Percentiles rank a stretch among this genome's conserved stretches.
These are phyloP conservation scores for Lepidothrix coronata DNA, from an alignment of 2,113 vertebrate species.

Conservation along the genomic window DNA sequence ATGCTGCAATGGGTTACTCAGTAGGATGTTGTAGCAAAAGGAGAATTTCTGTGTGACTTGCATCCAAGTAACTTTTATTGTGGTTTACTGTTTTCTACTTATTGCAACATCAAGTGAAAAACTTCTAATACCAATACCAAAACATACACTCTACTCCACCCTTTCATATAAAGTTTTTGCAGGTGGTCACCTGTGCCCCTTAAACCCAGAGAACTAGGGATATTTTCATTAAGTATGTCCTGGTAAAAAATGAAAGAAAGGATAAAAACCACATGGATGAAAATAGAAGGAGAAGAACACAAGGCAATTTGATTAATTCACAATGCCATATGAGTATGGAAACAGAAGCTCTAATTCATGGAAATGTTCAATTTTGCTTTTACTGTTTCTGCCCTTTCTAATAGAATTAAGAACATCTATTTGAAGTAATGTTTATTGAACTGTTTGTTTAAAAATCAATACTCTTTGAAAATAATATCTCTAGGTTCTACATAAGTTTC, in stretches of 20 bases:
- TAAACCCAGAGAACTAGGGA: background rate
- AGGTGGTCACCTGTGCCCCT: background rate
- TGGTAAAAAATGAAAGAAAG: background rate
- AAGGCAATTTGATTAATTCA: background rate
- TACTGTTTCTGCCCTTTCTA: background rate
- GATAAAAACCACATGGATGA: background rate
- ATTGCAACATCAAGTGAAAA: background rate
- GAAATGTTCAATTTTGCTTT: background rate
- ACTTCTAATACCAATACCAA: background rate
- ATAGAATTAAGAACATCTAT: background rate
- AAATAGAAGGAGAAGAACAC: background rate
- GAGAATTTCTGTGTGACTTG: background rate
- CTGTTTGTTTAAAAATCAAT: background rate
- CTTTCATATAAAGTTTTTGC: background rate
- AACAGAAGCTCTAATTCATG: background rate
- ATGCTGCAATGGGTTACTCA: background rate
- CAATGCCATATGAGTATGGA: background rate
- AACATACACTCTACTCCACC: background rate
- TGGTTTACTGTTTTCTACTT: background rate
- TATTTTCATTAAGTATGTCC: background rate
- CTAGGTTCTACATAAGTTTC: background rate
- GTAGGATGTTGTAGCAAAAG: background rate
- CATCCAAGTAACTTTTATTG: background rate
- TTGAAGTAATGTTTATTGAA: background rate
- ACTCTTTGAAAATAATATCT: background rate